Percentiles rank a stretch among this genome's conserved stretches.
Evolutionary conservation across 2,113 vertebrate species (phyloP).

Genomic region (Leucoraja erinaceus): DNA sequence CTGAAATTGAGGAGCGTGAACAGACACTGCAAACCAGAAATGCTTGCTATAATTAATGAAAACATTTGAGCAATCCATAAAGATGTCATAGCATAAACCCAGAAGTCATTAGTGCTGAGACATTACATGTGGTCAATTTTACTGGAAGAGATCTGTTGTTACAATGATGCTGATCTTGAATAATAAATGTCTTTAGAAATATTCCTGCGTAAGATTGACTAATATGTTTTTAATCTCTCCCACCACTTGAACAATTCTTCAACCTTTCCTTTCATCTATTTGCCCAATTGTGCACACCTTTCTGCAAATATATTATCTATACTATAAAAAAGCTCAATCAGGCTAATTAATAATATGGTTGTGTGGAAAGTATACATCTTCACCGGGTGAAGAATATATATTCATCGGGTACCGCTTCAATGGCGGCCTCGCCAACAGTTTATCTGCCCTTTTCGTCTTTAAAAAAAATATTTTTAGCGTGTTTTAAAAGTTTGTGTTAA

Average conservation of each 20-base stretch:
- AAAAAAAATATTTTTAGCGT: too few relatives aligned
- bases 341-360: neutral
- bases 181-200: constrained; percentile 15
- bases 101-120: constrained; percentile 17
- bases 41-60: constrained; percentile 15
- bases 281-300: neutral
- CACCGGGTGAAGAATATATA: too few relatives aligned
- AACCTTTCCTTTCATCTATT: neutral
- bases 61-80: constrained; percentile 8
- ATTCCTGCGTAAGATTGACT: constrained; percentile 5
- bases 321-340: neutral
- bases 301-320: neutral
- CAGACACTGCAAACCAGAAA: neutral
- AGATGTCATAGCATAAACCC: constrained; percentile 24
- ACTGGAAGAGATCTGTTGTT: constrained; percentile 29
- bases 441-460: too few relatives aligned
- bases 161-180: constrained; percentile 24
- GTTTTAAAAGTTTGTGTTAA: too few relatives aligned
- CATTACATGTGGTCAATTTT: constrained; percentile 31
- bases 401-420: too few relatives aligned
- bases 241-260: neutral
- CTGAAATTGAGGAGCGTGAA: neutral
- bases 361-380: neutral
- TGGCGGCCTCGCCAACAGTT: too few relatives aligned
- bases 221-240: constrained; percentile 15